These are phyloP conservation scores for Colletes collaris DNA, from an alignment of 2,888 invertebrate species.

Conservation along the genomic window DNA sequence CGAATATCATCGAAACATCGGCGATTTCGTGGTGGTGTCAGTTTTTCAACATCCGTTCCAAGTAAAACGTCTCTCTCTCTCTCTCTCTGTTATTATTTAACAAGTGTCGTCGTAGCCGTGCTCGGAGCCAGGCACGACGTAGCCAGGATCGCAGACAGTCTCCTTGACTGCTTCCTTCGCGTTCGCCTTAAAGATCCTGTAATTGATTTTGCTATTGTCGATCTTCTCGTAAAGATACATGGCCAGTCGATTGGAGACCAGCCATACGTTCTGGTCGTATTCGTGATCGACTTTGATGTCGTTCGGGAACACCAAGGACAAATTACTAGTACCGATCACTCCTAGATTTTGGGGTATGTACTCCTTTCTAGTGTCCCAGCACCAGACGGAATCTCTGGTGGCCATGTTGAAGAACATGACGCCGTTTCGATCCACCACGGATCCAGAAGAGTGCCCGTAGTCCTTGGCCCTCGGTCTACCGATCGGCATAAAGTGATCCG, in stretches of 20 bases:
- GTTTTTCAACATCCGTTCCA: no score
- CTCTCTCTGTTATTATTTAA: slow-evolving; percentile 46
- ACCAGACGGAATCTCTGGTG: slow-evolving; percentile 89
- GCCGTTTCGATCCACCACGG: slow-evolving; percentile 88
- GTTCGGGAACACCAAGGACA: slow-evolving; percentile 90
- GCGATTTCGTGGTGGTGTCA: no score
- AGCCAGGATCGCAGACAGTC: slow-evolving; percentile 88
- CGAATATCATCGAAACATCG: no score
- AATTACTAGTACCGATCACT: slow-evolving; percentile 86
- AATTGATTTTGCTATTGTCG: slow-evolving; percentile 88
- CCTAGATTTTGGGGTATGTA: slow-evolving; percentile 87
- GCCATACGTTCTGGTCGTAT: slow-evolving; percentile 88
- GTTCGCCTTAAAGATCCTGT: slow-evolving; percentile 88
- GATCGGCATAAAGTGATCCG: slow-evolving; percentile 78
- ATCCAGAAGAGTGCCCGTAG: slow-evolving; percentile 89
- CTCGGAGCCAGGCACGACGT: slow-evolving; percentile 73
- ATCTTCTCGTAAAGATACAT: slow-evolving; percentile 88
- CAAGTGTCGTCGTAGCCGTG: slow-evolving; percentile 76
- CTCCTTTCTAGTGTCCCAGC: slow-evolving; percentile 91
- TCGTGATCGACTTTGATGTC: slow-evolving; percentile 91
- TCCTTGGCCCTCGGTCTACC: slow-evolving; percentile 80
- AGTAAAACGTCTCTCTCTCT: no score
- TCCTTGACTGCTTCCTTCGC: slow-evolving; percentile 86
- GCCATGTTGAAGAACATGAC: slow-evolving; percentile 92
- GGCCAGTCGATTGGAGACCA: slow-evolving; percentile 90